A percentile compares a stretch with the other conserved stretches of the same genome.
These are phyloP conservation scores for Perca schrenkii DNA, from an alignment of 2,113 vertebrate species.

Conservation along the genomic window DNA sequence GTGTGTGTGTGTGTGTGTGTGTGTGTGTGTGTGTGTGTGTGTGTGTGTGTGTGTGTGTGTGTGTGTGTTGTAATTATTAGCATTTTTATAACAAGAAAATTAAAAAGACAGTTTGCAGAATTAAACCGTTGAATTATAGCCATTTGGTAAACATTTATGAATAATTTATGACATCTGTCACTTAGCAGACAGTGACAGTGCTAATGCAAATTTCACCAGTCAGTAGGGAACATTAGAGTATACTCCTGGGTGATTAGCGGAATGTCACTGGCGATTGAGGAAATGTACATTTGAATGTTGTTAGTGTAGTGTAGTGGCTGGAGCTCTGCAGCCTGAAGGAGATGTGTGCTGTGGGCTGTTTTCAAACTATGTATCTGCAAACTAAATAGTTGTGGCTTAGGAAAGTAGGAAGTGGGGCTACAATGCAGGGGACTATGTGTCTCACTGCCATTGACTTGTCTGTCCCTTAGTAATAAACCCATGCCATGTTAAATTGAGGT, in stretches of 20 bases:
- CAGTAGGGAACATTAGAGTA: conserved; percentile 12
- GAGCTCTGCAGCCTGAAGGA: not conserved
- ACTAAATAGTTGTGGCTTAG: not conserved
- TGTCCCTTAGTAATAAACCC: not conserved
- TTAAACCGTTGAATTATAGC: too few relatives aligned
- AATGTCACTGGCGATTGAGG: conserved; percentile 27
- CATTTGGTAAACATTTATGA: too few relatives aligned
- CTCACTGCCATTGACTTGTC: not conserved
- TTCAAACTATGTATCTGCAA: not conserved
- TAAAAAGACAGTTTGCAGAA: too few relatives aligned
- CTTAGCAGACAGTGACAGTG: too few relatives aligned
- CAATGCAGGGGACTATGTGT: too few relatives aligned
- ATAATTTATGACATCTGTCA: too few relatives aligned
- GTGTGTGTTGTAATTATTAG: too few relatives aligned
- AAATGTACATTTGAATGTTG: not conserved
- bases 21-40: too few relatives aligned
- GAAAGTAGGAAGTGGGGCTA: not conserved
- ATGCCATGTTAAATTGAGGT: not conserved
- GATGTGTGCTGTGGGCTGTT: not conserved
- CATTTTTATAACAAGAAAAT: too few relatives aligned
- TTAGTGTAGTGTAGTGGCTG: not conserved
- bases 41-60: too few relatives aligned
- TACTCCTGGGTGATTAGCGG: not conserved
- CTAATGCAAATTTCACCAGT: too few relatives aligned
- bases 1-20: too few relatives aligned